Evolutionary conservation across 2,797 vertebrate genomes (phyloP).

Genomic region (Artibeus jamaicensis): DNA sequence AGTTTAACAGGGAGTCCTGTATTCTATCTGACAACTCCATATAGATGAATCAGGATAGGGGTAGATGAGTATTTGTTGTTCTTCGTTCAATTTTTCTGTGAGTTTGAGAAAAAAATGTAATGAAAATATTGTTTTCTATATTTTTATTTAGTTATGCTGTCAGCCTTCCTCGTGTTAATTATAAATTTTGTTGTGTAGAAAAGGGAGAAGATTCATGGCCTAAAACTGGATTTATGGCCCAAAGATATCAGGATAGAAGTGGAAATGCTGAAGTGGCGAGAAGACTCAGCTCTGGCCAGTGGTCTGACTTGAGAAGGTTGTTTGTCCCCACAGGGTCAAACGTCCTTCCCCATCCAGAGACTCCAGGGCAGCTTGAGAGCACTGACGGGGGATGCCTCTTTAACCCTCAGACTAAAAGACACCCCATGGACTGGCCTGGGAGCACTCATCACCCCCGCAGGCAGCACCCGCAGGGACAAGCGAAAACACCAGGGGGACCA

Average conservation of each 20-base stretch:
- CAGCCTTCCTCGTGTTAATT: not conserved
- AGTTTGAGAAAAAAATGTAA: not conserved
- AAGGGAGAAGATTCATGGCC: not conserved
- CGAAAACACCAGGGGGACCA: not conserved
- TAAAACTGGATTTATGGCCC: not conserved
- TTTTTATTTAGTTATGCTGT: not conserved
- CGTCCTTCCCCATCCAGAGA: not conserved
- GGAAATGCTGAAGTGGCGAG: not conserved
- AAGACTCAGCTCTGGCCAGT: not conserved
- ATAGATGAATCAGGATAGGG: not conserved
- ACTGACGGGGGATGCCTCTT: accelerated
- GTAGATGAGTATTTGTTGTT: not conserved
- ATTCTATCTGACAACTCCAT: not conserved
- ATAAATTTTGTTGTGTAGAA: not conserved
- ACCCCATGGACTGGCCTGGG: not conserved
- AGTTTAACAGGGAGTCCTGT: not conserved
- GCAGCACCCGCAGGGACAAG: not conserved
- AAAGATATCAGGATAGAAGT: not conserved
- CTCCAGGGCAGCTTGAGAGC: not conserved
- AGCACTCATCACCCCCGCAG: not conserved
- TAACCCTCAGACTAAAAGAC: not conserved
- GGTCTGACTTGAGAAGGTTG: not conserved
- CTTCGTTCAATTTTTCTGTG: not conserved
- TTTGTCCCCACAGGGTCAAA: not conserved
- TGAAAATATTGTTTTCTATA: not conserved